These are phyloP conservation scores for Argopecten irradians DNA, from an alignment of 1,140 invertebrate genomes.

Conservation along the genomic window DNA sequence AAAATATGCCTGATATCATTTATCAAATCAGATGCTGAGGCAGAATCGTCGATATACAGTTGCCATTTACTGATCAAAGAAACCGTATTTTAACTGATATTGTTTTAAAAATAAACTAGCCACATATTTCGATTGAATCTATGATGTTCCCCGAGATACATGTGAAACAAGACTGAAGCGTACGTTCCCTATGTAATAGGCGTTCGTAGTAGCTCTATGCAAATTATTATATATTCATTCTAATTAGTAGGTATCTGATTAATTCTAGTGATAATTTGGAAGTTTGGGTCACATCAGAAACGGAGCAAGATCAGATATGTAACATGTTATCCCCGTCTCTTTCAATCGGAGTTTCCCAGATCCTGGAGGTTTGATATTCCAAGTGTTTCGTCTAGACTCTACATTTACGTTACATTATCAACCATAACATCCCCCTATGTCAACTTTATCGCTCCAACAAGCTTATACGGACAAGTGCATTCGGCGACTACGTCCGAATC, in stretches of 20 bases:
- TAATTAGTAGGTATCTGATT: constrained; percentile 14
- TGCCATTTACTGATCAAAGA: neutral
- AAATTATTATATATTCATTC: constrained; percentile 24
- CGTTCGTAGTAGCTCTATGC: neutral
- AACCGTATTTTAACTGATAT: constrained; percentile 4
- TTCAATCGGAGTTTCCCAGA: neutral
- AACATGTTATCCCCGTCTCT: neutral
- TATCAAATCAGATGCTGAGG: neutral
- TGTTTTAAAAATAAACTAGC: constrained; percentile 19
- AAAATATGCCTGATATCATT: constrained; percentile 2
- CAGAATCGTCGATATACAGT: constrained; percentile 15
- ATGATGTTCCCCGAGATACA: neutral
- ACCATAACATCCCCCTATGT: neutral
- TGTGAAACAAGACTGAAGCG: neutral
- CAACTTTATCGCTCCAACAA: neutral
- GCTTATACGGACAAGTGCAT: neutral
- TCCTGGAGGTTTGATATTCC: neutral
- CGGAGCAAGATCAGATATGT: neutral
- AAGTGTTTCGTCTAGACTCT: neutral
- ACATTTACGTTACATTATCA: constrained; percentile 1
- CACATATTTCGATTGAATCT: neutral
- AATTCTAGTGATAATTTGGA: constrained; percentile 18
- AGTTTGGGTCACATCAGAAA: constrained; percentile 21
- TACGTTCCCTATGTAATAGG: neutral
- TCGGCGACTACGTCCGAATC: neutral